Evolutionary conservation across 2,113 vertebrate species (phyloP), one percentile per base, ranked within the genome.

Genomic region (Catharus minimus): DNA sequence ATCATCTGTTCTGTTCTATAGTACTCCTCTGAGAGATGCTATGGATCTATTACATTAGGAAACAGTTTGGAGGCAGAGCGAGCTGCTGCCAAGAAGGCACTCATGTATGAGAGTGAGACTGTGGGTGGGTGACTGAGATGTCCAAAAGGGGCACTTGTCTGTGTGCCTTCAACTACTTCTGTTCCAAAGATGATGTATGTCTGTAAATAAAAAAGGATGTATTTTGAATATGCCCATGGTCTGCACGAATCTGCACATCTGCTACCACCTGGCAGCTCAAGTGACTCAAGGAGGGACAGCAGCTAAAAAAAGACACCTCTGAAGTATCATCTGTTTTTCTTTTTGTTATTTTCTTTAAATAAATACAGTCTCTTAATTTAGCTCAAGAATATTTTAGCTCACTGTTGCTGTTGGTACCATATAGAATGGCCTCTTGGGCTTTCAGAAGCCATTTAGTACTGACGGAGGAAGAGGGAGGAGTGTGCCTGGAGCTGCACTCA

Each of bases 161-260:
- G 22, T 79, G 30, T 64, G 61, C 74, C 73, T 79, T 67, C 85
- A 61, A 0, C 67, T 81, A 9, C 33, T 73, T 90, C 39, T 81
- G n/a, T 49, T 86, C 49, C 47, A 83, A 16, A 82, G 39, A 62
- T 71, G 68, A 80, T 82, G 26, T 33, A 49, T 60, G 41, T 49
- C 60, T 88, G 67, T 80, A 95, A 92, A 91, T 86, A 82, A 73
- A 89, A 43, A 27, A 38, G 67, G 52, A 32, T 81, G 5, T 22
- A 33, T 80, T 89, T 83, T 77, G 39, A 81, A 62, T 49, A 56
- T 74, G 49, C 76, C 61, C 5, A 3, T 67, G 86, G 92, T 95
- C 77, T 78, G 44, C 89, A 90, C 77, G 88, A 71, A 74, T 77
- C 39, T 74, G 56, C 67, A 74, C 36, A 67, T 93, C 78, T 67